Conservation (phyloP, 2,888 invertebrate species). For the Nomada goodeniana region DNA sequence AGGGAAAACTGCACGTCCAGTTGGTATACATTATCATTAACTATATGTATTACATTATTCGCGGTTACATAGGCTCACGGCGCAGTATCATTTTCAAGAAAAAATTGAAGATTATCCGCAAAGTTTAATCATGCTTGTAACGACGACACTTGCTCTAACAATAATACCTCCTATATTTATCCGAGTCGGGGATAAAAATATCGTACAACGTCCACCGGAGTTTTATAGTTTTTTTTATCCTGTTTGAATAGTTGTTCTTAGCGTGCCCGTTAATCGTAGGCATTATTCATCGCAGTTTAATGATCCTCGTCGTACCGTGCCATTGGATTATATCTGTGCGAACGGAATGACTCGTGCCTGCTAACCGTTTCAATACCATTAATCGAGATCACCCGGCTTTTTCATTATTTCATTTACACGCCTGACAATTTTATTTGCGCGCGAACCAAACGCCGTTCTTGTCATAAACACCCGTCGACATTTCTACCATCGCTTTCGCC, state of each 20-base stretch:
- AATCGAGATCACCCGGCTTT: too few species aligned
- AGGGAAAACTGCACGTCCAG: constrained; percentile 68
- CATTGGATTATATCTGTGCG: not conserved
- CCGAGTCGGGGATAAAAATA: constrained; percentile 16
- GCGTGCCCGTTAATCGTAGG: constrained; percentile 7
- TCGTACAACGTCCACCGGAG: constrained; percentile 30
- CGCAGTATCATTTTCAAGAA: not conserved
- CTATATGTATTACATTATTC: not conserved
- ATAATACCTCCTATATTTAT: constrained; percentile 16
- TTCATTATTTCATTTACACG: too few species aligned
- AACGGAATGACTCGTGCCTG: too few species aligned
- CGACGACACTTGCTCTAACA: constrained; percentile 3
- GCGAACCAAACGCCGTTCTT: too few species aligned
- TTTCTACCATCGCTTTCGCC: too few species aligned
- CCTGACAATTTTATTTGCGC: too few species aligned
- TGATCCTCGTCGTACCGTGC: not conserved
- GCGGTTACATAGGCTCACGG: not conserved
- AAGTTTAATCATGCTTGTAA: constrained; percentile 18
- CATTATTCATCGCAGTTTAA: not conserved
- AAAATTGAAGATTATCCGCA: constrained; percentile 12
- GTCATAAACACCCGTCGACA: too few species aligned
- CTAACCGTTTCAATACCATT: too few species aligned
- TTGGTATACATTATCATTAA: constrained; percentile 33
- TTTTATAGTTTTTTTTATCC: constrained; percentile 59
- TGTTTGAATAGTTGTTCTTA: constrained; percentile 28